Percentiles rank a stretch among this genome's conserved stretches.
Conservation (phyloP, 2,113 vertebrate genomes). For the Calidris pugnax region DNA sequence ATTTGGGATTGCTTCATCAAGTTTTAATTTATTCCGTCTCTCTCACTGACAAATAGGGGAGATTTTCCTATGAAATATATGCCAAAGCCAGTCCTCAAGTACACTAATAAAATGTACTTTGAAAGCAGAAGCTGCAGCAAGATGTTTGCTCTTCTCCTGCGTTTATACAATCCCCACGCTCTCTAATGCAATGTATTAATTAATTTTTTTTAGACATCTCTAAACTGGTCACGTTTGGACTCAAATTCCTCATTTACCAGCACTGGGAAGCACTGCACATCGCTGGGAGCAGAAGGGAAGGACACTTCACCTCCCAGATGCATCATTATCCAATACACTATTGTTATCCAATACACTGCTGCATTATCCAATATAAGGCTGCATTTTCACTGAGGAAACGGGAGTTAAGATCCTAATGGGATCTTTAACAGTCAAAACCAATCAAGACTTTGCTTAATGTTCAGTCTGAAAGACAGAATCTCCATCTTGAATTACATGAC, state of each 20-base stretch:
- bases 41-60: neutral
- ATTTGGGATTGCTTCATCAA: conserved; percentile 21
- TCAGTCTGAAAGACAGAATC: neutral
- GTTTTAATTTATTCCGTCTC: neutral
- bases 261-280: neutral
- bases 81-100: neutral
- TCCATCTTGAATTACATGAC: neutral
- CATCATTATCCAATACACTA: neutral
- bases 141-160: neutral
- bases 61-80: neutral
- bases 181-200: neutral
- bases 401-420: neutral
- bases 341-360: too few species aligned
- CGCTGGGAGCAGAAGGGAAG: neutral
- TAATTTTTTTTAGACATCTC: neutral
- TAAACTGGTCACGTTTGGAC: neutral
- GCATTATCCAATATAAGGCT: neutral
- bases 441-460: neutral
- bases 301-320: neutral
- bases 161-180: neutral
- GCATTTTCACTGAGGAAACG: neutral
- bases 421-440: neutral
- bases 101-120: neutral
- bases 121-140: neutral
- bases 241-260: neutral